Evolutionary conservation across 2,797 vertebrate genomes (phyloP), one percentile per base, ranked within the genome.

Genomic region (Eulemur rubriventer): DNA sequence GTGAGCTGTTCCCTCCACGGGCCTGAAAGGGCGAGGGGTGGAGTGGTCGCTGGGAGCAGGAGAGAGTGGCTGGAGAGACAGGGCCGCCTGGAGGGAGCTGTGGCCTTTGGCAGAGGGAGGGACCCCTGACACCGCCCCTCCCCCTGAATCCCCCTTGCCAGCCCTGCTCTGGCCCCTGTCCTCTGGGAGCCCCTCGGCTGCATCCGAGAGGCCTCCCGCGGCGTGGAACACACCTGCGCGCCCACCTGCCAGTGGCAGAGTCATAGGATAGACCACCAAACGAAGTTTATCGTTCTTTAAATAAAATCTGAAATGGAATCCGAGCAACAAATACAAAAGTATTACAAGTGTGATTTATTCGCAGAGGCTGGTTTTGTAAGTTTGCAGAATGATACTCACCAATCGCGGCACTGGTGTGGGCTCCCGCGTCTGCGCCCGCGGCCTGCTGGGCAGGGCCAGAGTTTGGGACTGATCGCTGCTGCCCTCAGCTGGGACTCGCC

Each of bases 321-420:
- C 26, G 20, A 57, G 20, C 3, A 5, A 16, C 26, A 26, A 30
- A 43, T 16, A 11, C 4, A 63, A 55, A 78, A 55, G 75, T 78
- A 55, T 55, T 55, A 7, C 20, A 18, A 46, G 22, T 30, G 38
- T 75, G 52, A 61, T 22, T 75, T 38, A 33, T 14, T 8, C 6
- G 20, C 12, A 43, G 43, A 8, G 0, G 0, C 35, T 59, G 30
- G 26, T 16, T 48, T 57, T 38, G 3, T 7, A 28, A 3, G 17
- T 35, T 7, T 46, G 33, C 2, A 4, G 4, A 3, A 0, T 30
- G 75, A 28, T 22, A 0, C 55, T 63, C 24, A 17, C 48, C 22
- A 1, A 16, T 14, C 28, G 10, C 3, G 6, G 38, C 2, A 0
- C 18, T 7, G 17, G 48, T 2, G 18, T 48, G 30, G 7, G 55